phyloP scores from a whole-genome alignment of 2,797 vertebrate genomes.

The Trachurus trachurus region DNA sequence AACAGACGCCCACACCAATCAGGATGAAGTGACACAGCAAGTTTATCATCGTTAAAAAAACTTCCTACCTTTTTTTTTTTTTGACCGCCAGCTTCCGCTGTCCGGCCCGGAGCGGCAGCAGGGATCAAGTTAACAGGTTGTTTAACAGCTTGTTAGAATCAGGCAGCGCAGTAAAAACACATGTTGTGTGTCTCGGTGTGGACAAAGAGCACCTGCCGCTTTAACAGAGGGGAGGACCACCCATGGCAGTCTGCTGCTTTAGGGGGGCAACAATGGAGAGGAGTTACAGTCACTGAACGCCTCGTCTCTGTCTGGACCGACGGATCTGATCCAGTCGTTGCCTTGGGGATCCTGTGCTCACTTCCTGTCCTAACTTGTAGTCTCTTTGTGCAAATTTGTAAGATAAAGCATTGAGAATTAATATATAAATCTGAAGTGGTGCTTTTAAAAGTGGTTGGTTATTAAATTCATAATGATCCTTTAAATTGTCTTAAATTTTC shows the following conservation, averaged over 20 bases:
- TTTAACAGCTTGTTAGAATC: slow-evolving; percentile 73
- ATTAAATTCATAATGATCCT: not conserved
- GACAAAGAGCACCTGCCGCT: slow-evolving; percentile 56
- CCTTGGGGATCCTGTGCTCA: slow-evolving; percentile 8
- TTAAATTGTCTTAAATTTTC: not conserved
- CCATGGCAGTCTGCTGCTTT: slow-evolving; percentile 58
- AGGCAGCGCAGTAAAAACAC: slow-evolving; percentile 47
- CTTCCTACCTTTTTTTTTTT: slow-evolving; percentile 68
- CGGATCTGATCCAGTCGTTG: slow-evolving; percentile 18
- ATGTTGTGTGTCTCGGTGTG: slow-evolving; percentile 44
- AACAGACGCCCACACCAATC: slow-evolving; percentile 27
- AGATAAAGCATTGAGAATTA: no score
- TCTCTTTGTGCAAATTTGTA: no score
- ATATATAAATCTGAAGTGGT: no score
- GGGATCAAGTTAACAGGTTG: slow-evolving; percentile 73
- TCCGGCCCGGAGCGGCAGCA: slow-evolving; percentile 70
- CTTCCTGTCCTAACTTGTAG: not conserved
- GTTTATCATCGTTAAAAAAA: slow-evolving; percentile 54
- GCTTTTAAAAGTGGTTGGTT: no score
- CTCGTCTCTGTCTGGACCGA: slow-evolving; percentile 48
- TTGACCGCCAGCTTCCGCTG: slow-evolving; percentile 54
- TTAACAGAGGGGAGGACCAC: slow-evolving; percentile 66
- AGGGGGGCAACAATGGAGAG: slow-evolving; percentile 55
- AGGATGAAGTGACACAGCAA: slow-evolving; percentile 51
- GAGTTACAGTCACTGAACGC: slow-evolving; percentile 44